Conservation (phyloP, 2,113 vertebrate genomes). For the Geococcyx californianus region DNA sequence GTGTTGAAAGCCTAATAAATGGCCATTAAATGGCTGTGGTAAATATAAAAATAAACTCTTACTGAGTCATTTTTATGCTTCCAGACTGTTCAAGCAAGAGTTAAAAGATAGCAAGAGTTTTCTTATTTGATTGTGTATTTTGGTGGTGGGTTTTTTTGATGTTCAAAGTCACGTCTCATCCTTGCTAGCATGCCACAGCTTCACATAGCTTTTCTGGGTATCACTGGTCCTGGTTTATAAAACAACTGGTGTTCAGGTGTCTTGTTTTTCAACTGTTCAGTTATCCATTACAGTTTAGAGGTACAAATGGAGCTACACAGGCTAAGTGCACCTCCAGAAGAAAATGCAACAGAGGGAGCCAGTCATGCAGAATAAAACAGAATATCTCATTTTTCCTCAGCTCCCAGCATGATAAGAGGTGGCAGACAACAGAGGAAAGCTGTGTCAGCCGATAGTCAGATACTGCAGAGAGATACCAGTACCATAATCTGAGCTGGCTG, state of each 20-base stretch:
- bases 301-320: background rate
- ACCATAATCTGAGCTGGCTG: background rate
- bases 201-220: background rate
- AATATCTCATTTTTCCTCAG: background rate
- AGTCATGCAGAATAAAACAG: background rate
- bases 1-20: background rate
- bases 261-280: background rate
- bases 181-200: background rate
- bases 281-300: background rate
- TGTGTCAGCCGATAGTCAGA: background rate
- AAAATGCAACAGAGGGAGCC: background rate
- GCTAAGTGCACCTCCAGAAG: background rate
- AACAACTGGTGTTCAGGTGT: background rate
- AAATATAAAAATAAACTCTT: background rate
- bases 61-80: background rate
- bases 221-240: background rate
- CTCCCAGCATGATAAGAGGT: background rate
- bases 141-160: background rate
- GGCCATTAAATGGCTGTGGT: background rate
- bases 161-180: background rate
- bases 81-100: background rate
- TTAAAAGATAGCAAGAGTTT: fast-evolving
- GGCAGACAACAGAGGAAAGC: background rate
- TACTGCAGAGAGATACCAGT: background rate
- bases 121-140: background rate